phyloP scores from a whole-genome alignment of 2,888 invertebrate species.

The Zaprionus bogoriensis region DNA sequence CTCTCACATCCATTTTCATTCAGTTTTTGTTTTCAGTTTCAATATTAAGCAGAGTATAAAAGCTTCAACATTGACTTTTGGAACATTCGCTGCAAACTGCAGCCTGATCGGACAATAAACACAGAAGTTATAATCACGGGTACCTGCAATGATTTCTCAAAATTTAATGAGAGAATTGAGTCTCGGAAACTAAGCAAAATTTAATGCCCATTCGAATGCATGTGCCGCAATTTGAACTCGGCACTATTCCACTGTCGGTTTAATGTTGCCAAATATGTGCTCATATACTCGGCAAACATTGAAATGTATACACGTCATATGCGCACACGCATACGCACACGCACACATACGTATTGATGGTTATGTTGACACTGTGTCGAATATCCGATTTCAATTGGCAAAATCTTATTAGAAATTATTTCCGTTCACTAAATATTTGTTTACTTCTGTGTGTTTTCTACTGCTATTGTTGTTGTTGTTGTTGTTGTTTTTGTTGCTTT shows the following conservation, averaged over 20 bases:
- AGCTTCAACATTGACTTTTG: too few relatives aligned
- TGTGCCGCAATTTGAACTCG: neutral
- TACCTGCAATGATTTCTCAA: too few relatives aligned
- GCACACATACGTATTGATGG: neutral
- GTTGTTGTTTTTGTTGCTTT: slow-evolving; percentile 40
- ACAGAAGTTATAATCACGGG: too few relatives aligned
- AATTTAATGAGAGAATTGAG: neutral
- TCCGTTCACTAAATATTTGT: slow-evolving; percentile 67
- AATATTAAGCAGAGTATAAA: too few relatives aligned
- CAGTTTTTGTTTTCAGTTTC: too few relatives aligned
- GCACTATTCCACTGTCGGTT: neutral
- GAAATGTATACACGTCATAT: neutral
- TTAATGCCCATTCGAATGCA: neutral
- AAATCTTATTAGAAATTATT: slow-evolving; percentile 75
- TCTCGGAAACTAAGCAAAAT: neutral
- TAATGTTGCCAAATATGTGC: slow-evolving; percentile 38
- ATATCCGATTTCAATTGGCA: slow-evolving; percentile 63
- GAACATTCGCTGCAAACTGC: too few relatives aligned
- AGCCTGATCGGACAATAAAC: too few relatives aligned
- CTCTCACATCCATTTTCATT: too few relatives aligned
- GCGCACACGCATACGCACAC: slow-evolving; percentile 4
- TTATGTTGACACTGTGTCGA: slow-evolving; percentile 36
- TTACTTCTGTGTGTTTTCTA: slow-evolving; percentile 18
- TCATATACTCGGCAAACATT: slow-evolving; percentile 31
- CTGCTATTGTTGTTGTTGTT: slow-evolving; percentile 15